These are phyloP conservation scores for Fratercula arctica DNA, from an alignment of 2,797 vertebrate genomes.

Conservation along the genomic window DNA sequence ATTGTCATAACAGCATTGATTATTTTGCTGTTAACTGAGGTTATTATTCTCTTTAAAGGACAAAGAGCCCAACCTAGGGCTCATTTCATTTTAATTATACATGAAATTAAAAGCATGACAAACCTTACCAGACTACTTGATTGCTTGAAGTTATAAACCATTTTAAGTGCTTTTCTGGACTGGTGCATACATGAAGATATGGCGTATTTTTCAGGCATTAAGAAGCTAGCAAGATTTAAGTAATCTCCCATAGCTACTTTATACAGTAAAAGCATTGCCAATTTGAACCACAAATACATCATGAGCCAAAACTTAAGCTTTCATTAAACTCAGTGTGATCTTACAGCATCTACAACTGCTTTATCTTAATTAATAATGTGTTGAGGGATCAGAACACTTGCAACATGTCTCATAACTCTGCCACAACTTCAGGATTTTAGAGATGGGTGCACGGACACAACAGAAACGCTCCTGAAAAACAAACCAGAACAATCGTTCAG, in stretches of 20 bases:
- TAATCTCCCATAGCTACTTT: not conserved
- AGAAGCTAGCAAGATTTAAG: not conserved
- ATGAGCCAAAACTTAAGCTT: not conserved
- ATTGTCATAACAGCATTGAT: not conserved
- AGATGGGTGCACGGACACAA: not conserved
- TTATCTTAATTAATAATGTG: not conserved
- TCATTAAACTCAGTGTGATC: not conserved
- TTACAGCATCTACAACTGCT: not conserved
- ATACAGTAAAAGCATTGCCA: not conserved
- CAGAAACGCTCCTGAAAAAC: not conserved
- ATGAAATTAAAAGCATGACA: not conserved
- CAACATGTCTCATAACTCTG: not conserved
- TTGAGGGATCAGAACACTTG: not conserved
- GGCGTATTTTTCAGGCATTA: not conserved
- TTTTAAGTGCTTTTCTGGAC: not conserved
- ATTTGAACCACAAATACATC: not conserved
- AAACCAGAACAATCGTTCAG: rapidly evolving
- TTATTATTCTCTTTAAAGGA: not conserved
- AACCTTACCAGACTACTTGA: not conserved
- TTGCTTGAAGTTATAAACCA: not conserved
- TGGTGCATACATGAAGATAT: not conserved
- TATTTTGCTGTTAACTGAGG: not conserved
- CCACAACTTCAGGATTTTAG: not conserved
- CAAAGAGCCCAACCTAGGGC: not conserved
- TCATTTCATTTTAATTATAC: not conserved